Base-by-base conservation (phyloP, 2,113 vertebrate species). In the Ailuropoda melanoleuca region DNA sequence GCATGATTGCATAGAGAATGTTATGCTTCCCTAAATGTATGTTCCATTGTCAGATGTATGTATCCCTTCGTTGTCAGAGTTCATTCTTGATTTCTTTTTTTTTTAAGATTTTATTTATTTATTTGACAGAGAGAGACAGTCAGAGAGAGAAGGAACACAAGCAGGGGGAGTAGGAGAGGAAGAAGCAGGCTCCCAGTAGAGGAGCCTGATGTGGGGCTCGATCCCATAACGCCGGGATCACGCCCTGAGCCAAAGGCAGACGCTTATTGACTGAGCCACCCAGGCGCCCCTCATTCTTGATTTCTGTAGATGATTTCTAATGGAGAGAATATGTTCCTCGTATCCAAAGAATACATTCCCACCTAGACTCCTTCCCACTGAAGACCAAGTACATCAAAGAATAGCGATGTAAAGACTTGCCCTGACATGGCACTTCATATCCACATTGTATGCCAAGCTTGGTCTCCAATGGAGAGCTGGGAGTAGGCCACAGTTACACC, bases 291-390 rank as follows among this genome's bases (percentile, higher is more conserved):
- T 34, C 1, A 58, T 46, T n/a, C 48, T 86, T 75, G 21, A 24
- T 29, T 84, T 90, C 64, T 68, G 13, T 68, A 43, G 58, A 62
- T 92, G 56, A 31, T 95, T 89, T 95, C 87, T 87, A n/a, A 55
- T 18, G 7, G 13, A 26, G 37, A 85, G 5, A n/a, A 70, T 60
- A 1, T 31, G 3, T 31, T 81, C 34, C 19, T 90, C 58, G 4
- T 18, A 60, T 34, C 48, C 86, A 8, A n/a, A 95, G 26, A 83
- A 58, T 4, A 81, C 9, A 46, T 85, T 96, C 26, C 92, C 43
- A 46, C 82, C 13, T 24, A 84, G 50, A 10, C 9, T 92, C 56
- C 26, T 50, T 55, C 62, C 97, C 4, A 6, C 48, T 81, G 50
- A 84, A 93, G 26, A n/a, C 53, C 37, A 50, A 72, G 11, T 5